phyloP scores from a whole-genome alignment of 1,140 invertebrate species.

The Homalodisca vitripennis region DNA sequence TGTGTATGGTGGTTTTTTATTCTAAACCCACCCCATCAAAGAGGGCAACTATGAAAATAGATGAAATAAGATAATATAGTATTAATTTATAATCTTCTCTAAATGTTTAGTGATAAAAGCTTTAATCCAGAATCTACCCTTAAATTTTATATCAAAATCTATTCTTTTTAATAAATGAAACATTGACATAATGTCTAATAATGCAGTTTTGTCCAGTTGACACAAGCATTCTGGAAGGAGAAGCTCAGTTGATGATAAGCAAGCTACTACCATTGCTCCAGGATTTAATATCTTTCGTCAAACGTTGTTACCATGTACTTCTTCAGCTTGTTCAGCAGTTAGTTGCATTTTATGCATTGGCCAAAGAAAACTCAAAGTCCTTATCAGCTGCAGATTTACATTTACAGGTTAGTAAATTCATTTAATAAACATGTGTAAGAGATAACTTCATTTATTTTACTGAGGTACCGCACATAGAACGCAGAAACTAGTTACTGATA shows the following conservation, averaged over 20 bases:
- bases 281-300: slow-evolving; percentile 63
- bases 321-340: slow-evolving; percentile 55
- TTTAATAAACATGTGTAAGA: slow-evolving; percentile 4
- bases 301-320: slow-evolving; percentile 64
- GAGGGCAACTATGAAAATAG: too few relatives aligned
- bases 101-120: not conserved
- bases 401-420: slow-evolving; percentile 49
- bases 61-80: not conserved
- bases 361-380: slow-evolving; percentile 28
- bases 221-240: slow-evolving; percentile 48
- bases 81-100: not conserved
- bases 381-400: slow-evolving; percentile 51
- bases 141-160: not conserved
- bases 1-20: too few relatives aligned
- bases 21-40: not conserved
- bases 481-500: too few relatives aligned
- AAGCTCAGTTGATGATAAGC: slow-evolving; percentile 53
- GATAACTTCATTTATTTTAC: slow-evolving; percentile 30
- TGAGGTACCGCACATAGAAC: too few relatives aligned
- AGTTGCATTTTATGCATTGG: slow-evolving; percentile 29
- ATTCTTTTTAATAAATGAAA: not conserved
- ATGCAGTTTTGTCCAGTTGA: slow-evolving; percentile 30
- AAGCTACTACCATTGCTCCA: slow-evolving; percentile 58
- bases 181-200: not conserved
- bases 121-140: not conserved